A percentile compares a stretch with the other conserved stretches of the same genome.
Conservation (phyloP, 2,888 invertebrate species). For the Tiphia femorata region DNA sequence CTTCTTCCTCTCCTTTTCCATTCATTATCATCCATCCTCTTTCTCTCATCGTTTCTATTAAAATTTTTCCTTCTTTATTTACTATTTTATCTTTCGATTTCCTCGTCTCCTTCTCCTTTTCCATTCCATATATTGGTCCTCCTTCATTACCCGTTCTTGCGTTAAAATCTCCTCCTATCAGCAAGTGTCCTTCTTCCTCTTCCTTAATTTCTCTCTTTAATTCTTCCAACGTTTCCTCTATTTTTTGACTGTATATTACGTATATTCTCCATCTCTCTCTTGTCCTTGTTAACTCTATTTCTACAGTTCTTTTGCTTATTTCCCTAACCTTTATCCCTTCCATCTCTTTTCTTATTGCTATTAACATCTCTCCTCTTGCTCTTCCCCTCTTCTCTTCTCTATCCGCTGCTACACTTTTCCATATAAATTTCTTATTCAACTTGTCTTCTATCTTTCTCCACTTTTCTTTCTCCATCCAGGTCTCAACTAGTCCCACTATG, state of each 20-base stretch:
- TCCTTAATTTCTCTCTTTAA: no score
- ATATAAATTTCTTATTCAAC: neutral
- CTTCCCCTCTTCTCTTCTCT: constrained; percentile 9
- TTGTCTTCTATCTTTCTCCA: neutral
- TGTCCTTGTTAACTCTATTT: neutral
- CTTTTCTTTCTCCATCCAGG: neutral
- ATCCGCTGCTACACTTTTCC: neutral
- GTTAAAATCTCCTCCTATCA: no score
- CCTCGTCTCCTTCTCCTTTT: no score
- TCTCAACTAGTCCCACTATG: neutral
- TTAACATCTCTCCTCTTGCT: neutral
- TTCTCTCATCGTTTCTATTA: no score
- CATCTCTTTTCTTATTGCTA: neutral
- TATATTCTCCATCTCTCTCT: neutral
- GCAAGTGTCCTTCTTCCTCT: no score
- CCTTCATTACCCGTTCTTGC: no score
- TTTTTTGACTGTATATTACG: neutral
- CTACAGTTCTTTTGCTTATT: neutral
- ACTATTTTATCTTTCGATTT: no score
- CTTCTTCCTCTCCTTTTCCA: no score
- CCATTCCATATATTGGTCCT: no score
- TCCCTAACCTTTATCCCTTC: neutral
- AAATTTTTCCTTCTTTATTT: no score
- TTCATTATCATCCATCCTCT: no score
- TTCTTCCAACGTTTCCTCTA: neutral